A percentile compares a stretch with the other conserved stretches of the same genome.
Evolutionary conservation across 2,888 invertebrate genomes (phyloP).

Genomic region (Pseudococcus jackbeardsleyi): DNA sequence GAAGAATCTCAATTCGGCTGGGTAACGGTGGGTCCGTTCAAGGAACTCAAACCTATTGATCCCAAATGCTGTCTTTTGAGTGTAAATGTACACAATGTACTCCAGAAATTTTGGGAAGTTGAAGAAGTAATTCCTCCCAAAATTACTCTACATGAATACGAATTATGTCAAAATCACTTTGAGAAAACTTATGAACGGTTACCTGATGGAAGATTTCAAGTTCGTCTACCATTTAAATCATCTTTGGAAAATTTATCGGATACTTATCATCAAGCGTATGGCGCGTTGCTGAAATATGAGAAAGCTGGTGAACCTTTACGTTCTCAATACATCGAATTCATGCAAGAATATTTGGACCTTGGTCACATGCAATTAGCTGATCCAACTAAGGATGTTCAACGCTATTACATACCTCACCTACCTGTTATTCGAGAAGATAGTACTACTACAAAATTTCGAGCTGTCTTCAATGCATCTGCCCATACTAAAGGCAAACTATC

Average conservation of each 20-base stretch:
- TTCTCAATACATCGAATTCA: conserved; percentile 49
- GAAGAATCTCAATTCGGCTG: conserved; percentile 60
- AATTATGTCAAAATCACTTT: conserved; percentile 29
- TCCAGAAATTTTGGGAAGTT: conserved; percentile 61
- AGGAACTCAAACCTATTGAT: neutral
- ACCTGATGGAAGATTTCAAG: conserved; percentile 52
- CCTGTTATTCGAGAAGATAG: conserved; percentile 66
- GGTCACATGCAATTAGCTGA: conserved; percentile 49
- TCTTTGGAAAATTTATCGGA: neutral
- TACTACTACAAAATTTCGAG: conserved; percentile 67
- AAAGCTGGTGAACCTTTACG: neutral
- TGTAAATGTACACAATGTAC: conserved; percentile 10
- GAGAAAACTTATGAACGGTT: neutral
- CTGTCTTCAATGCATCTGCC: conserved; percentile 68
- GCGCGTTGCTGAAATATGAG: neutral
- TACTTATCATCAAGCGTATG: neutral
- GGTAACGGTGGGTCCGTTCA: conserved; percentile 46
- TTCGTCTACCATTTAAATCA: conserved; percentile 20
- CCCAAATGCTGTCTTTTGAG: neutral
- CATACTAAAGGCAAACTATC: conserved; percentile 67
- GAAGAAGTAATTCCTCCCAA: conserved; percentile 43
- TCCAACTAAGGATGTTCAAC: too few relatives aligned
- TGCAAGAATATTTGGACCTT: conserved; percentile 41
- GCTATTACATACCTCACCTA: conserved; percentile 67
- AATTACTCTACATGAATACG: neutral